A percentile compares a stretch with the other conserved stretches of the same genome.
These are phyloP conservation scores for Myrmecophaga tridactyla DNA, from an alignment of 2,113 vertebrate species.

Conservation along the genomic window DNA sequence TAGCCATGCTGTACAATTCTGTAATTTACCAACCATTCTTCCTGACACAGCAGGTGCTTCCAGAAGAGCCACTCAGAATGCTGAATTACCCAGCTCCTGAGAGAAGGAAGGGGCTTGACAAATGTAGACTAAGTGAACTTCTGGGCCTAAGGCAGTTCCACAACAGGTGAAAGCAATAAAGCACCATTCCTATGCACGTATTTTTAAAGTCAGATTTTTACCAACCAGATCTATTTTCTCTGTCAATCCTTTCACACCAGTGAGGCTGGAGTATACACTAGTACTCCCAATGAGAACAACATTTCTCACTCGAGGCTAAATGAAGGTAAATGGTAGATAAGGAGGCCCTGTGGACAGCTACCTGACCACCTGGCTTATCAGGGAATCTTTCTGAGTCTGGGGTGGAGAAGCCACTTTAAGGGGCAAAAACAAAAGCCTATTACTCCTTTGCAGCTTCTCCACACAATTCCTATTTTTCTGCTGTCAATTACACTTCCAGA, in stretches of 20 bases:
- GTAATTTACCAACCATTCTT: background rate
- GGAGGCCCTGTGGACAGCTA: background rate
- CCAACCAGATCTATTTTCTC: background rate
- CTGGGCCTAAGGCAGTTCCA: background rate
- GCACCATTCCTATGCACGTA: background rate
- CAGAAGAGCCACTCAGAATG: background rate
- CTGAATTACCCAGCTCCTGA: too few species aligned
- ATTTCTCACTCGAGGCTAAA: background rate
- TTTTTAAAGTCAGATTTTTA: background rate
- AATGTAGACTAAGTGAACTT: accelerated
- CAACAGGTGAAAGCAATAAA: background rate
- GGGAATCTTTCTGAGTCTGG: background rate
- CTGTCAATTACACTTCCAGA: background rate
- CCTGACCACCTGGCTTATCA: background rate
- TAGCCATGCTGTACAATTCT: accelerated
- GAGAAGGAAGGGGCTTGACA: background rate
- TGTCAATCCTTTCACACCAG: background rate
- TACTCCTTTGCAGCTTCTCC: background rate
- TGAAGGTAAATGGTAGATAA: too few species aligned
- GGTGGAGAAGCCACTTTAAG: background rate
- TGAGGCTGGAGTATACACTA: background rate
- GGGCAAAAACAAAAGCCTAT: background rate
- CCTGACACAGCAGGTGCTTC: background rate
- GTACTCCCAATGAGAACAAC: too few species aligned
- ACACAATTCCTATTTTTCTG: too few species aligned